Conservation (phyloP, 2,113 vertebrate genomes). For the Microtus pennsylvanicus region DNA sequence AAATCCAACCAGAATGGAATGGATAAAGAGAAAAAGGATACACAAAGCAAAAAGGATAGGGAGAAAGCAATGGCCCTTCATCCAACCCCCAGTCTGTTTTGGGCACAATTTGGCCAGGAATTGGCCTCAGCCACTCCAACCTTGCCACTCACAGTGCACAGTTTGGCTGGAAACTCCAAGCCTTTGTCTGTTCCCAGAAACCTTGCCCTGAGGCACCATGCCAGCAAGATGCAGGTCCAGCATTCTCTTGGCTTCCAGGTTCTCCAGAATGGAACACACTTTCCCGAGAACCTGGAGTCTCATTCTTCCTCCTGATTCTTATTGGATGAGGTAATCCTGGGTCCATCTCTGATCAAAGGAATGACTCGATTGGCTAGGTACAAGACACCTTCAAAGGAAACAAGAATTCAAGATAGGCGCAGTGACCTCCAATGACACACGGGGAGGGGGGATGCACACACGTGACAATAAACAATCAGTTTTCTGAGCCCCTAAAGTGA, state of each 20-base stretch:
- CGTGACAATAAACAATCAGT: background rate
- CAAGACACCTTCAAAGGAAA: background rate
- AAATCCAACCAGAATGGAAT: background rate
- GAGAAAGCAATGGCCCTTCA: background rate
- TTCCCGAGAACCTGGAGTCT: background rate
- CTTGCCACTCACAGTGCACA: accelerated
- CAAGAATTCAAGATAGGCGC: background rate
- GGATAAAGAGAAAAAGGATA: background rate
- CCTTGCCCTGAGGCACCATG: accelerated
- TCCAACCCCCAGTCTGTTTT: background rate
- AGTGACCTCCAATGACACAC: background rate
- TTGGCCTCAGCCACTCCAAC: background rate
- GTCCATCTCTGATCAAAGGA: background rate
- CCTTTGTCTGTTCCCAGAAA: accelerated
- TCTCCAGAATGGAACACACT: background rate
- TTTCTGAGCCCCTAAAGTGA: background rate
- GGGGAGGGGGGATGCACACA: background rate
- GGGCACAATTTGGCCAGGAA: background rate
- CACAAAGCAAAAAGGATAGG: background rate
- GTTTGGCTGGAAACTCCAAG: too few relatives aligned
- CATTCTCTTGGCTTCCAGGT: background rate
- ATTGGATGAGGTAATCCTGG: background rate
- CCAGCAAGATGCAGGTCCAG: too few relatives aligned
- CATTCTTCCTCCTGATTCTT: background rate
- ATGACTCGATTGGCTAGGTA: background rate